Evolutionary conservation across 2,113 vertebrate genomes (phyloP), one percentile per base, ranked within the genome.

Genomic region (Chinchilla lanigera): DNA sequence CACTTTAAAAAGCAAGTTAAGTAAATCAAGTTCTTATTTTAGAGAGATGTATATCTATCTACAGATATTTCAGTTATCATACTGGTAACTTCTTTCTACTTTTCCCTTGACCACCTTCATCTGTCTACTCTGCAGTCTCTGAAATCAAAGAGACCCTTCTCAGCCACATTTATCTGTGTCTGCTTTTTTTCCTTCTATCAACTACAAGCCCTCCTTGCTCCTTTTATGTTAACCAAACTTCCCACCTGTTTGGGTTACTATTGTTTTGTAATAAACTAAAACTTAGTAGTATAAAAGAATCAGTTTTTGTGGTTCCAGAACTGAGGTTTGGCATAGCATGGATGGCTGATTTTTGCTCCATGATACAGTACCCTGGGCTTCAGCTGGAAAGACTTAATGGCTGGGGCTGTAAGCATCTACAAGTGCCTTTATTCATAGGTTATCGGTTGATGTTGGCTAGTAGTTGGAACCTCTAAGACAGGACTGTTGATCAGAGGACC

Each of bases 101-200:
- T 88, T 95, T 95, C 22, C 4, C 35, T 93, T 20, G 50, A 69
- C 33, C 67, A 24, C 50, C 38, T 12, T 86, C 52, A 81, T 95
- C 17, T 52, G 56, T 60, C 28, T 35, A 93, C 26, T 93, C n/a
- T 54, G 56, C 14, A 60, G 28, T 96, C n/a, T 95, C 75, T 90
- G 73, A 41, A 83, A 63, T 41, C 75, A 87, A 89, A 93, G 30
- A 93, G 75, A 19, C 41, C 71, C 58, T 56, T 19, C 69, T 28
- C 41, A 96, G 58, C 41, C 84, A 67, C 77, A 90, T 90, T 90
- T 35, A 17, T 13, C 33, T 93, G 95, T 93, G 50, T 81, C 63
- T 56, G 67, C 8, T 47, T 83, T 14, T 77, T 78, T 90, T 47
- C 33, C 35, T n/a, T 86, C 41, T 89, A 52, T 3, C 10, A 52